A percentile compares a stretch with the other conserved stretches of the same genome.
These are phyloP conservation scores for Okapia johnstoni DNA, from an alignment of 2,113 vertebrate genomes.

Conservation along the genomic window DNA sequence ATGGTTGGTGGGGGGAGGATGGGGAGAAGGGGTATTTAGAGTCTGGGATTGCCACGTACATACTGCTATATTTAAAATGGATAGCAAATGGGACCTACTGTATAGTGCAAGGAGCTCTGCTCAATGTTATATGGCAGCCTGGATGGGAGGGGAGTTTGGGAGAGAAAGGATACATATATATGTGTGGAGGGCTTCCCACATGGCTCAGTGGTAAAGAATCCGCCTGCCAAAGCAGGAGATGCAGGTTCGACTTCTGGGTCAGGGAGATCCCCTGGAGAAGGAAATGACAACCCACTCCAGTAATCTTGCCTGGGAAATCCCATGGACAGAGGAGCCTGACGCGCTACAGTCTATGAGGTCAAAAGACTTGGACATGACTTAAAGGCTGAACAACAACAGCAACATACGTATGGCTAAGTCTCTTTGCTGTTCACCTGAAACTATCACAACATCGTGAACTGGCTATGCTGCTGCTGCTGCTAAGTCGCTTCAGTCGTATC, in stretches of 20 bases:
- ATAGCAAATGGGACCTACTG: neutral
- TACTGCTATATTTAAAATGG: neutral
- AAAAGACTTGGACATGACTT: neutral
- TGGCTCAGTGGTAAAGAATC: neutral
- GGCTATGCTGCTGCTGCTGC: neutral
- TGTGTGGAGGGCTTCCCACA: neutral
- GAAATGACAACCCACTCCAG: neutral
- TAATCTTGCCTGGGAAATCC: neutral
- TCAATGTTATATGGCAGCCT: neutral
- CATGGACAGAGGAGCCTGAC: neutral
- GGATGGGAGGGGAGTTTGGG: neutral
- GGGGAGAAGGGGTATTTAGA: neutral
- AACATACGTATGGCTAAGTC: neutral
- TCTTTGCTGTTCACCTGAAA: neutral
- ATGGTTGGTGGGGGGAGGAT: neutral
- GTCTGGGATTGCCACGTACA: neutral
- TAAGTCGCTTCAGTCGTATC: too few species aligned
- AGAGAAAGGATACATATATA: neutral
- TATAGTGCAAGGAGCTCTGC: neutral
- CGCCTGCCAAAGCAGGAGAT: neutral
- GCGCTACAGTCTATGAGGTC: neutral
- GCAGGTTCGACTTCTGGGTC: fast-evolving
- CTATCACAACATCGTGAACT: neutral
- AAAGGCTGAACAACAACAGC: neutral
- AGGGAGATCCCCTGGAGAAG: neutral